Percentiles rank a stretch among this genome's conserved stretches.
These are phyloP conservation scores for Polia nebulosa DNA, from an alignment of 2,888 invertebrate species.

Conservation along the genomic window DNA sequence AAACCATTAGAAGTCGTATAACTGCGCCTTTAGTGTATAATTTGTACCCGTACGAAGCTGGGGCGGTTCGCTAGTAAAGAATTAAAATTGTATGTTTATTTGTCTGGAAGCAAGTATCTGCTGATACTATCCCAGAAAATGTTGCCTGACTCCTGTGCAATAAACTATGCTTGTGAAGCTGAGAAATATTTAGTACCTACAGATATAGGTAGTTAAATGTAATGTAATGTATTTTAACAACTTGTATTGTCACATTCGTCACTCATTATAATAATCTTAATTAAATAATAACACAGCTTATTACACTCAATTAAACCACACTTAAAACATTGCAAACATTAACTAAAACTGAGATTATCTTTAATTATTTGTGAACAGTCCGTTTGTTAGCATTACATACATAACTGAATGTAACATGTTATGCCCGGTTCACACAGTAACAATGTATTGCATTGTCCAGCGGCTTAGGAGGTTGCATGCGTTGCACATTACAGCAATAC, in stretches of 20 bases:
- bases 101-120: too few species aligned
- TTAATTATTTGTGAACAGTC: constrained; percentile 31
- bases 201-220: too few species aligned
- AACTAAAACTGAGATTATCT: constrained; percentile 25
- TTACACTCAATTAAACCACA: constrained; percentile 33
- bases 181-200: too few species aligned
- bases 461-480: constrained; percentile 20
- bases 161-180: too few species aligned
- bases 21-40: too few species aligned
- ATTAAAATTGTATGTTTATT: too few species aligned
- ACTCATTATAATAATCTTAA: constrained; percentile 16
- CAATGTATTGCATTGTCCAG: constrained; percentile 60
- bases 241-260: constrained; percentile 9
- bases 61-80: too few species aligned
- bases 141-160: too few species aligned
- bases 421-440: constrained; percentile 54
- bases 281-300: constrained; percentile 21
- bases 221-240: too few species aligned
- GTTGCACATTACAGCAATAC: constrained; percentile 31
- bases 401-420: constrained; percentile 38
- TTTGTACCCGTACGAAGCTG: too few species aligned
- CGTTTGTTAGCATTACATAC: constrained; percentile 23
- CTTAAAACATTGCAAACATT: constrained; percentile 45
- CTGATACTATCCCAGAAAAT: too few species aligned
- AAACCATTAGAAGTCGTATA: too few species aligned